phyloP scores from a whole-genome alignment of 30 jellyfish, hydroid and myxozoan genomes.

The Turritopsis dohrnii region DNA sequence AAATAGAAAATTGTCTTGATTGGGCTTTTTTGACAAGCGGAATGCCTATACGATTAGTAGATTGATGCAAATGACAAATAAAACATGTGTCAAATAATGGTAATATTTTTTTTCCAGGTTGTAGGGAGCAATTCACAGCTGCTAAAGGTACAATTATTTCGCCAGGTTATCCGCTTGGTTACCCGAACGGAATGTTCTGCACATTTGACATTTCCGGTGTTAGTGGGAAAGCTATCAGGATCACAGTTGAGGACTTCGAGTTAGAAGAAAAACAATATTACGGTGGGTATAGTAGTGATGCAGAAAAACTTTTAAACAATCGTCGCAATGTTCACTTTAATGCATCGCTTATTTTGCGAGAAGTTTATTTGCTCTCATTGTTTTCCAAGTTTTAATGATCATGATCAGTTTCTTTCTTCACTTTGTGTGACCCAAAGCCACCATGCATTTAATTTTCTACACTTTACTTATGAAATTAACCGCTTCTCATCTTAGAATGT shows the following conservation, averaged over 20 bases:
- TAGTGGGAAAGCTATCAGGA: background rate
- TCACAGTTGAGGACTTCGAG: background rate
- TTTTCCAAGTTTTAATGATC: background rate
- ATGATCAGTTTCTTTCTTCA: no score
- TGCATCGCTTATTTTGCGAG: no score
- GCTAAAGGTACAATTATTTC: background rate
- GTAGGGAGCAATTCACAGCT: background rate
- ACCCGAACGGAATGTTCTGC: slow-evolving; percentile 14
- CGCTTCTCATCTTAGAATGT: background rate
- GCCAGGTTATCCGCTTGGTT: slow-evolving; percentile 20
- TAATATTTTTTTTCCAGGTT: slow-evolving; percentile 1
- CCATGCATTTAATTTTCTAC: no score
- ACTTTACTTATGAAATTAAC: background rate
- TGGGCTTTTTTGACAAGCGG: no score
- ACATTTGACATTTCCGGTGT: background rate
- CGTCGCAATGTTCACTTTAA: no score
- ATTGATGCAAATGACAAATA: no score
- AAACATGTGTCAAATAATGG: no score
- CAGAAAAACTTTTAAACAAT: no score
- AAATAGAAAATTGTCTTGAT: no score
- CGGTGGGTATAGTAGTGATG: slow-evolving; percentile 10
- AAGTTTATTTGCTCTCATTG: background rate
- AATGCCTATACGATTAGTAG: no score
- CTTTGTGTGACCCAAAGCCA: no score
- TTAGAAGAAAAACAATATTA: slow-evolving; percentile 16